Percentiles rank a stretch among this genome's conserved stretches.
Conservation (phyloP, 2,113 vertebrate species). For the Hoplias malabaricus region DNA sequence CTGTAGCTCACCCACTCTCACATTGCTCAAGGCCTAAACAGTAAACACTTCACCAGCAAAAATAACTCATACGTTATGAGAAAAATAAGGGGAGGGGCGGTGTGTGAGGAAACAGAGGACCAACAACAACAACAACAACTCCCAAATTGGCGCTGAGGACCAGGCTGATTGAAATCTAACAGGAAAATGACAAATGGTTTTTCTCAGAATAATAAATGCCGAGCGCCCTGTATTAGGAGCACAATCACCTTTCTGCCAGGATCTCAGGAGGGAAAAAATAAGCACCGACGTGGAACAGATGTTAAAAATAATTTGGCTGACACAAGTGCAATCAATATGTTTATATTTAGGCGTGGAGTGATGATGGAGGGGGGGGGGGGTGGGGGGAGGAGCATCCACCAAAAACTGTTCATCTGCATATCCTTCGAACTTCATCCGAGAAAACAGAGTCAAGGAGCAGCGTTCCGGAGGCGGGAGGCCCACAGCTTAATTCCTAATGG, state of each 20-base stretch:
- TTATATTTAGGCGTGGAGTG: slow-evolving; percentile 17
- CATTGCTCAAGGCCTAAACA: background rate
- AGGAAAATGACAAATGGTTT: slow-evolving; percentile 15
- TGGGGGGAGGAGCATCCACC: too few species aligned
- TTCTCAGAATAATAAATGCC: background rate
- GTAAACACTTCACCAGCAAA: background rate
- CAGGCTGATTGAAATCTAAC: background rate
- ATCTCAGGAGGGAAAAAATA: background rate
- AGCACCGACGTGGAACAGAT: slow-evolving; percentile 8
- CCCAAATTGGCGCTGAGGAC: background rate
- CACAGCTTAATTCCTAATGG: slow-evolving; percentile 37
- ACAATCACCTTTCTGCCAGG: slow-evolving; percentile 3
- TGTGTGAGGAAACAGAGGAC: background rate
- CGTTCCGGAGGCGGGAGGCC: background rate
- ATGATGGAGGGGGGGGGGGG: too few species aligned
- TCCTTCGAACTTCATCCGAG: slow-evolving; percentile 20
- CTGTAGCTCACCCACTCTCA: background rate
- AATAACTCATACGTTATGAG: background rate
- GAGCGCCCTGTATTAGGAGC: background rate
- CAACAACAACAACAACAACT: background rate
- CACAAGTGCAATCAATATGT: background rate
- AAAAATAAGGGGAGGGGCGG: background rate
- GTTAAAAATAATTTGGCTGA: slow-evolving; percentile 28
- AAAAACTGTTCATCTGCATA: slow-evolving; percentile 20
- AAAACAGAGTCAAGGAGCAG: slow-evolving; percentile 5